These are phyloP conservation scores for Hypomesus transpacificus DNA, from an alignment of 2,113 vertebrate genomes.

Conservation along the genomic window DNA sequence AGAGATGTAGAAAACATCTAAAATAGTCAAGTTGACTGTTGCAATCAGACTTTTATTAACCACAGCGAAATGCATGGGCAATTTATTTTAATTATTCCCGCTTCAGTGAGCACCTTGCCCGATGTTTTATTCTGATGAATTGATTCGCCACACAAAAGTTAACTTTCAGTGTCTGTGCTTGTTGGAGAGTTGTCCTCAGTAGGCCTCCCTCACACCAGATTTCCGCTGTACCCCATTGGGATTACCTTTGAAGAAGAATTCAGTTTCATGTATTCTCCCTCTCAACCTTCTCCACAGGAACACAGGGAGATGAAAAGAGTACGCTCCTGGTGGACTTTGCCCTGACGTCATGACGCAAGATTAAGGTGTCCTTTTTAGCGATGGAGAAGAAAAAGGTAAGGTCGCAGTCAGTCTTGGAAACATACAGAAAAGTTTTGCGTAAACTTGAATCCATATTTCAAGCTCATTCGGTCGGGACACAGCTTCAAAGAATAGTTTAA, in stretches of 20 bases:
- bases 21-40: slow-evolving; percentile 10
- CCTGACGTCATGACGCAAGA: background rate
- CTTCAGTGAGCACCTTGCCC: background rate
- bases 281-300: slow-evolving; percentile 9
- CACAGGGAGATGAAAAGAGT: slow-evolving; percentile 28
- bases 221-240: background rate
- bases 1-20: background rate
- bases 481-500: no score
- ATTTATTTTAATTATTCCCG: background rate
- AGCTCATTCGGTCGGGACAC: no score
- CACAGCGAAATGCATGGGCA: no score
- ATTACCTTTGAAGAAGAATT: slow-evolving; percentile 35
- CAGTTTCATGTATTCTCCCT: slow-evolving; percentile 35
- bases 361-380: background rate
- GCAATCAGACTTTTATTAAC: slow-evolving; percentile 15
- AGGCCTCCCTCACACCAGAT: background rate
- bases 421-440: no score
- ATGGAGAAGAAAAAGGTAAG: no score
- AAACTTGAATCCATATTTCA: no score
- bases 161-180: background rate
- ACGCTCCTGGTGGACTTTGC: slow-evolving; percentile 2
- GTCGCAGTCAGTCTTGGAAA: no score
- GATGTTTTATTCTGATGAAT: background rate
- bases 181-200: background rate
- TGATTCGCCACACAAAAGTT: background rate